Percentiles rank a stretch among this genome's conserved stretches.
These are phyloP conservation scores for Lophochroa leadbeateri DNA, from an alignment of 2,113 vertebrate genomes.

Conservation along the genomic window DNA sequence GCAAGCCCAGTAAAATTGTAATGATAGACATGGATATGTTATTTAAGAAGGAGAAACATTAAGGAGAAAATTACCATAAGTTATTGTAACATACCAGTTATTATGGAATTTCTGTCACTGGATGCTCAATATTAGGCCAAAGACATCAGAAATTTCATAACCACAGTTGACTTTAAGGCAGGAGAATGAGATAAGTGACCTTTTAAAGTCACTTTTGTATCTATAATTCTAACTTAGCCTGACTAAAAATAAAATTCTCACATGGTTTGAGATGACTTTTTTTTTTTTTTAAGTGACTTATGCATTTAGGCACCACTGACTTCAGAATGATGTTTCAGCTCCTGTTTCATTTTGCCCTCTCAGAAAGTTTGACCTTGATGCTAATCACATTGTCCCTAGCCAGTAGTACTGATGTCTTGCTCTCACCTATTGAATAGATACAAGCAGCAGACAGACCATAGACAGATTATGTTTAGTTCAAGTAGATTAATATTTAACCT, in stretches of 20 bases:
- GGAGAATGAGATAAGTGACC: background rate
- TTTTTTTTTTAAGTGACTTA: background rate
- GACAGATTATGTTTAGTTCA: background rate
- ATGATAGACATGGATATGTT: background rate
- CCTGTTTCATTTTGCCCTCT: background rate
- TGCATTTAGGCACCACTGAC: background rate
- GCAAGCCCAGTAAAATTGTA: background rate
- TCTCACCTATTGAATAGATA: background rate
- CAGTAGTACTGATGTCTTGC: background rate
- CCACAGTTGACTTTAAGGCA: background rate
- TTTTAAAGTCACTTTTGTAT: background rate
- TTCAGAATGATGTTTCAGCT: background rate
- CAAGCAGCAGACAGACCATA: background rate
- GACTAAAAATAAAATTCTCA: conserved; percentile 30
- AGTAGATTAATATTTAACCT: background rate
- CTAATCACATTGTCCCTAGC: background rate
- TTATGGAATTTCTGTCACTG: background rate
- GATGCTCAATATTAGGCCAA: background rate
- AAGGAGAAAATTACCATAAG: background rate
- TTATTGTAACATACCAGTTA: background rate
- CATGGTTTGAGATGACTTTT: background rate
- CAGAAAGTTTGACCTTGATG: conserved; percentile 19
- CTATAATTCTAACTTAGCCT: background rate
- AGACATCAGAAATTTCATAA: background rate
- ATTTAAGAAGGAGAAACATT: background rate